phyloP scores from a whole-genome alignment of 2,113 vertebrate genomes.

The Tympanuchus pallidicinctus region DNA sequence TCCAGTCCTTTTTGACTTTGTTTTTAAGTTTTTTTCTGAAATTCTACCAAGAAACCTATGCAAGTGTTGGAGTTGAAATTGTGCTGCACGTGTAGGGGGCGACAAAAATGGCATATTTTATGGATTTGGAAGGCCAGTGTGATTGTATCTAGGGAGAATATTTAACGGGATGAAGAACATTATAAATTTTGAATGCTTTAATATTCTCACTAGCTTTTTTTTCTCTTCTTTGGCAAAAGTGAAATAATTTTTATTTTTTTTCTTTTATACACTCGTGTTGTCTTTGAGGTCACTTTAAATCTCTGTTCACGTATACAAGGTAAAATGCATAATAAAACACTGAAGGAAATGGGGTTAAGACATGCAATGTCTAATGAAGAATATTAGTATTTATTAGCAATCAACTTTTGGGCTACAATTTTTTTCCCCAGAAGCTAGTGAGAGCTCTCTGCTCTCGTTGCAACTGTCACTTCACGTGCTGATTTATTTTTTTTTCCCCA shows the following conservation, averaged over 20 bases:
- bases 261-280: background rate
- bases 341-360: constrained; percentile 27
- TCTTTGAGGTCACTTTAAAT: background rate
- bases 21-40: background rate
- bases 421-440: background rate
- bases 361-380: background rate
- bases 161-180: background rate
- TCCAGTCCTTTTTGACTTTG: background rate
- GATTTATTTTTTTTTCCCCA: background rate
- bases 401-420: background rate
- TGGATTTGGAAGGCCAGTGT: background rate
- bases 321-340: constrained; percentile 1
- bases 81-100: background rate
- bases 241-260: background rate
- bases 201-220: background rate
- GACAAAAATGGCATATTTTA: background rate
- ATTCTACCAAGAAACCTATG: background rate
- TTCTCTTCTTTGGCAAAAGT: background rate
- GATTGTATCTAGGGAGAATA: background rate
- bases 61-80: background rate
- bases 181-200: background rate
- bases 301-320: background rate
- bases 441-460: background rate
- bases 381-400: constrained; percentile 25
- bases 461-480: background rate